Evolutionary conservation across 1,140 invertebrate species (phyloP).

Genomic region (Lanistes nyassanus): DNA sequence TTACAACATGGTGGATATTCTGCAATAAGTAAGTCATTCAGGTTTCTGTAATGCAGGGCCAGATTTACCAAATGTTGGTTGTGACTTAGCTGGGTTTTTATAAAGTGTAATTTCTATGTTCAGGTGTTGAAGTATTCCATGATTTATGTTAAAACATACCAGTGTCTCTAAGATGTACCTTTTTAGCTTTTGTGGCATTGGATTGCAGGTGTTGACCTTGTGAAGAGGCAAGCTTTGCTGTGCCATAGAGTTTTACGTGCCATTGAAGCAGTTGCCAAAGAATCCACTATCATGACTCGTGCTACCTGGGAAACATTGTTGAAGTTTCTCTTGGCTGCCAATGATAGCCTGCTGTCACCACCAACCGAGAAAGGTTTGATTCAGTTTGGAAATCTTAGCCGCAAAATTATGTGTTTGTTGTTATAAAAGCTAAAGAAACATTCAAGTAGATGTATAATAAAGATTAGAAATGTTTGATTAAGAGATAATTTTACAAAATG

Average conservation of each 20-base stretch:
- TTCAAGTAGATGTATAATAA: not conserved
- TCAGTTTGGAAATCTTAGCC: not conserved
- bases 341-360: slow-evolving; percentile 89
- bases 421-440: not conserved
- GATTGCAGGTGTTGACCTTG: slow-evolving; percentile 55
- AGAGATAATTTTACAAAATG: not conserved
- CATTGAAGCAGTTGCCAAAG: slow-evolving; percentile 85
- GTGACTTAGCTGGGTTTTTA: too few species aligned
- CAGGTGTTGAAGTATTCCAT: too few species aligned
- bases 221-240: slow-evolving; percentile 90
- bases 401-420: not conserved
- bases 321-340: slow-evolving; percentile 90
- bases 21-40: too few species aligned
- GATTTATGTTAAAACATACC: too few species aligned
- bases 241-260: slow-evolving; percentile 94
- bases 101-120: too few species aligned
- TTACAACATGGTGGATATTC: too few species aligned
- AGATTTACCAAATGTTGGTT: too few species aligned
- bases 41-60: too few species aligned
- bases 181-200: slow-evolving; percentile 9
- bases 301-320: slow-evolving; percentile 93
- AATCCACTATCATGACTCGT: slow-evolving; percentile 79
- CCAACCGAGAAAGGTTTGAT: slow-evolving; percentile 82
- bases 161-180: too few species aligned
- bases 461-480: not conserved